These are phyloP conservation scores for Natator depressus DNA, from an alignment of 2,113 vertebrate genomes.

Conservation along the genomic window DNA sequence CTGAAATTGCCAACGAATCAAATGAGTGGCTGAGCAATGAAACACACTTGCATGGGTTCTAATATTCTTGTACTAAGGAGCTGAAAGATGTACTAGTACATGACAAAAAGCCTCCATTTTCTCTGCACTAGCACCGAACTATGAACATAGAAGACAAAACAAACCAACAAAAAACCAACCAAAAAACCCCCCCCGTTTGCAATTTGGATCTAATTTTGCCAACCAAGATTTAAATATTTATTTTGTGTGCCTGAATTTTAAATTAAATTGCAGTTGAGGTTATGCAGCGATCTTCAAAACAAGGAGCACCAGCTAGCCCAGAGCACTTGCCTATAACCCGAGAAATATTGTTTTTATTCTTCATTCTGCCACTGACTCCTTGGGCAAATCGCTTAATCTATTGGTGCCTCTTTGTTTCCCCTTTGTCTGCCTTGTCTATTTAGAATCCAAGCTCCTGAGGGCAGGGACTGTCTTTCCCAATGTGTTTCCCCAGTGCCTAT, in stretches of 20 bases:
- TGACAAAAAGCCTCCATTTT: conserved; percentile 1
- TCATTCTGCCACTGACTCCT: rapidly evolving
- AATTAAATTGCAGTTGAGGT: neutral
- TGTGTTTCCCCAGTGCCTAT: neutral
- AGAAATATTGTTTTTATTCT: neutral
- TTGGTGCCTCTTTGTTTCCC: neutral
- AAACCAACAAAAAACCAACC: neutral
- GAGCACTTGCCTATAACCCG: rapidly evolving
- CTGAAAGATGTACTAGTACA: neutral
- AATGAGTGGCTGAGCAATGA: neutral
- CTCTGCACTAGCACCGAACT: neutral
- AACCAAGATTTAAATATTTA: neutral
- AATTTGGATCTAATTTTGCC: neutral
- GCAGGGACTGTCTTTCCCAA: neutral
- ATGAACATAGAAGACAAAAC: neutral
- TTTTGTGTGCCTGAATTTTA: neutral
- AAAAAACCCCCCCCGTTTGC: neutral
- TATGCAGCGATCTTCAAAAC: neutral
- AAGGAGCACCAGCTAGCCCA: neutral
- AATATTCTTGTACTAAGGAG: neutral
- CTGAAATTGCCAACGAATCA: conserved; percentile 15
- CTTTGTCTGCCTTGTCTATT: neutral
- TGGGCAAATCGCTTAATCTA: neutral
- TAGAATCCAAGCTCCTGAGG: neutral
- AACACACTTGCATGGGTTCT: neutral